phyloP scores from a whole-genome alignment of 2,888 invertebrate species.

The Stenotaenia linearis region DNA sequence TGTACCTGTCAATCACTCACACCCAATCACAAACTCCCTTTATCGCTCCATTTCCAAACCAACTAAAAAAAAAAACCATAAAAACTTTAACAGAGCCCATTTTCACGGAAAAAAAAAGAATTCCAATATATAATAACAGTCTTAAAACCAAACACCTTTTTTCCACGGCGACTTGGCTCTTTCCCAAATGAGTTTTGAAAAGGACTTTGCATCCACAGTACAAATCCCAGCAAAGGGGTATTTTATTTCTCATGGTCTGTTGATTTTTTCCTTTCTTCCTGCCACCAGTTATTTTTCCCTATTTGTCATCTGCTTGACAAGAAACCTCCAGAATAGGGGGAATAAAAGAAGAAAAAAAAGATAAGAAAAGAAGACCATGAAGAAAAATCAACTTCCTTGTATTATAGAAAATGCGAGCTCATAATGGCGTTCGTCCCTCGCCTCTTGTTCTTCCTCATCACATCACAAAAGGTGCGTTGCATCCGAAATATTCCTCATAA shows the following conservation, averaged over 20 bases:
- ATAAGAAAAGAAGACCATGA: not conserved
- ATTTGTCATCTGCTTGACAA: slow-evolving; percentile 24
- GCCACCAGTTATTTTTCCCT: slow-evolving; percentile 12
- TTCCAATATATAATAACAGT: not conserved
- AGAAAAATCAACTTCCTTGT: slow-evolving; percentile 21
- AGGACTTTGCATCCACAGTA: slow-evolving; percentile 16
- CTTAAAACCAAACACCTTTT: slow-evolving; percentile 22
- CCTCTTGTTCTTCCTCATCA: slow-evolving; percentile 23
- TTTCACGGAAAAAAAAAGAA: not conserved
- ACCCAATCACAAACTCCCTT: not conserved
- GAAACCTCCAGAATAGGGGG: not conserved
- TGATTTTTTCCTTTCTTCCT: slow-evolving; percentile 19
- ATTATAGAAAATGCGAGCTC: slow-evolving; percentile 11
- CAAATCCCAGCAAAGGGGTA: slow-evolving; percentile 16
- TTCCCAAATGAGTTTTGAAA: slow-evolving; percentile 26
- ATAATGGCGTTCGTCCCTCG: slow-evolving; percentile 10
- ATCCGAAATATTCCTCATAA: slow-evolving; percentile 14
- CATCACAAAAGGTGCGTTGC: slow-evolving; percentile 2
- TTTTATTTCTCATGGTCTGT: slow-evolving; percentile 24
- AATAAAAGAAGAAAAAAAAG: not conserved
- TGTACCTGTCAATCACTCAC: slow-evolving; percentile 2
- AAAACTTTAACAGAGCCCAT: not conserved
- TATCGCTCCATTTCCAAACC: not conserved
- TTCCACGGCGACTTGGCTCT: slow-evolving; percentile 21
- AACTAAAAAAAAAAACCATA: not conserved